phyloP scores from a whole-genome alignment of 2,797 vertebrate species.

The Mallotus villosus region DNA sequence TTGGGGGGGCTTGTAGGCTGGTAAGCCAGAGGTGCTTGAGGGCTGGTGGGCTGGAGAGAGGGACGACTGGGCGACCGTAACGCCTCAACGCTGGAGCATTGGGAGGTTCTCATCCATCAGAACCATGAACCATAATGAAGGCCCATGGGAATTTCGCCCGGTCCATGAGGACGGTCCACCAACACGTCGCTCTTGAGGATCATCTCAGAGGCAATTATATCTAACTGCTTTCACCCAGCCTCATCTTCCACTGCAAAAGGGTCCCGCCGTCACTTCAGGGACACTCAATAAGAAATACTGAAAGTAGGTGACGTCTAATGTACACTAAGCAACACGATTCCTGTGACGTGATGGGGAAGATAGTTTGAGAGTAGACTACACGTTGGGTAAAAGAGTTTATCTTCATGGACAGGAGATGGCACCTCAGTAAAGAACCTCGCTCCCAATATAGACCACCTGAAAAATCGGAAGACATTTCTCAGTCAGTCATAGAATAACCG shows the following conservation, averaged over 20 bases:
- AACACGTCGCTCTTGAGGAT: not conserved
- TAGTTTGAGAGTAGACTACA: not conserved
- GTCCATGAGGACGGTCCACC: too few species aligned
- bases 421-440: not conserved
- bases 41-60: too few species aligned
- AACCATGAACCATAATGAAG: not conserved
- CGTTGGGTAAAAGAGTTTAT: not conserved
- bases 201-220: constrained; percentile 2
- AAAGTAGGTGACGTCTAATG: too few species aligned
- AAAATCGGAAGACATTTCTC: not conserved
- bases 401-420: not conserved
- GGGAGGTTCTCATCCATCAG: not conserved
- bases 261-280: too few species aligned
- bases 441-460: not conserved
- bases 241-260: not conserved
- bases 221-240: not conserved
- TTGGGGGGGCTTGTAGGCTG: too few species aligned
- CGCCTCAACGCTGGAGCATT: not conserved
- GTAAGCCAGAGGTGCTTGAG: too few species aligned
- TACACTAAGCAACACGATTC: too few species aligned
- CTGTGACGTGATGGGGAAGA: not conserved
- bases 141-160: not conserved
- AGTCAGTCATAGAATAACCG: not conserved
- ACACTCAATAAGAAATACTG: too few species aligned
- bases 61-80: too few species aligned